Evolutionary conservation across 2,797 vertebrate genomes (phyloP), one percentile per base, ranked within the genome.

Genomic region (Myiotriccus ornatus): DNA sequence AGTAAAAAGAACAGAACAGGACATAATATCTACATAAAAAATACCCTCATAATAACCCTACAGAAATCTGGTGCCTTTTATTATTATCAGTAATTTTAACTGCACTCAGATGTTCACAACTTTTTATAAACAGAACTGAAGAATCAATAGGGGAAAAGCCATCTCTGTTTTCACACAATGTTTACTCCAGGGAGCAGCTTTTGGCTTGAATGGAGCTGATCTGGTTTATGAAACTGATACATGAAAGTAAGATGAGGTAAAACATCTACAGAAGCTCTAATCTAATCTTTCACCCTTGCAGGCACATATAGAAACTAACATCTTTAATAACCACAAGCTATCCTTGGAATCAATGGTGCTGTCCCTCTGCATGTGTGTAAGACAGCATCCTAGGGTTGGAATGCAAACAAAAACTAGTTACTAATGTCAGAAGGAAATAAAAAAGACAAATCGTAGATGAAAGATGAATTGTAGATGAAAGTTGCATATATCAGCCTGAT

Each of bases 211-310:
- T 24, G 32, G 52, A 93, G 46, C 28, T 88, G 28, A 53, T 47
- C 69, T 90, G 46, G 41, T 84, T 94, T 84, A 62, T 84, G 73
- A 74, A 94, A 94, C 46, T 75, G 65, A 56, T 84, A 91, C 50
- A 78, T 55, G 53, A 90, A 95, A 94, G 57, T 28, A 44, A 68
- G 50, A 57, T 57, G 35, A 86, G 13, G 17, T 47, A 49, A 20
- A 75, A 43, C 24, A 70, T 20, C 65, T 57, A 63, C 27, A 93
- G n/a, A 86, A 84, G 8, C 16, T 89, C 52, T 79, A 62, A 90
- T 88, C 47, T 83, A 68, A 92, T 84, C 67, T 73, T 69, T 76
- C 25, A 63, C 23, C 35, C 56, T 89, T 89, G 57, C 43, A 67
- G 28, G 67, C 47, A 79, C 7, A 39, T 4, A 44, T 19, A 63